Percentiles rank a stretch among this genome's conserved stretches.
Conservation (phyloP, 2,888 invertebrate genomes). For the Auanema freiburgensis region DNA sequence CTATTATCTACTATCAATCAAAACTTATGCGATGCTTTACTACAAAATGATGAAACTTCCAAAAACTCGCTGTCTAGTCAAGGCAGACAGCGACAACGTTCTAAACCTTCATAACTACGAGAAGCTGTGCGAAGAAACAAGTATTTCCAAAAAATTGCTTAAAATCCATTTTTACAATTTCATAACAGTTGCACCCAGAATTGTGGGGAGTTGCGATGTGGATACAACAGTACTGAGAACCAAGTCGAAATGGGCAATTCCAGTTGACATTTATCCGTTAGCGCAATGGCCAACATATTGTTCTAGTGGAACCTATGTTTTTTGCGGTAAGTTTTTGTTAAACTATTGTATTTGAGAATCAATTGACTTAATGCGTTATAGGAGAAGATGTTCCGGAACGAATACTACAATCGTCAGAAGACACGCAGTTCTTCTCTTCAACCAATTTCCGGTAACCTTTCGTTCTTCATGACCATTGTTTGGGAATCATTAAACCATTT, state of each 20-base stretch:
- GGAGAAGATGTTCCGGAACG: constrained; percentile 27
- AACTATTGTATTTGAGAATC: neutral
- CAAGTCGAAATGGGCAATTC: constrained; percentile 41
- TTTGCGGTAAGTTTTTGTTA: constrained; percentile 21
- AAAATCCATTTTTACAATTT: neutral
- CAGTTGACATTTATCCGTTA: constrained; percentile 25
- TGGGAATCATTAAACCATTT: constrained; percentile 1
- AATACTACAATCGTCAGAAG: constrained; percentile 25
- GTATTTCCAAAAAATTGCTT: constrained; percentile 14
- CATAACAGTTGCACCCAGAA: constrained; percentile 31
- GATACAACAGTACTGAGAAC: constrained; percentile 28
- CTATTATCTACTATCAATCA: constrained; percentile 43
- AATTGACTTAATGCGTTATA: constrained; percentile 4
- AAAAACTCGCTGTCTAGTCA: constrained; percentile 18
- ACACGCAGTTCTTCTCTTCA: constrained; percentile 30
- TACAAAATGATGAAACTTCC: constrained; percentile 29
- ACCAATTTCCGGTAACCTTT: constrained; percentile 28
- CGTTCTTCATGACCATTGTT: neutral
- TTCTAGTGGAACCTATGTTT: constrained; percentile 38
- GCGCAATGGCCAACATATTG: constrained; percentile 33
- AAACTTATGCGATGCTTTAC: constrained; percentile 38
- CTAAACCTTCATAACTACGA: constrained; percentile 32
- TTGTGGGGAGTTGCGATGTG: constrained; percentile 38
- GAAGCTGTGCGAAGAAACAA: constrained; percentile 37
- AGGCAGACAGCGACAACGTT: constrained; percentile 46